A percentile compares a stretch with the other conserved stretches of the same genome.
phyloP scores from a whole-genome alignment of 2,797 vertebrate species.

The Sebastes taczanowskii region DNA sequence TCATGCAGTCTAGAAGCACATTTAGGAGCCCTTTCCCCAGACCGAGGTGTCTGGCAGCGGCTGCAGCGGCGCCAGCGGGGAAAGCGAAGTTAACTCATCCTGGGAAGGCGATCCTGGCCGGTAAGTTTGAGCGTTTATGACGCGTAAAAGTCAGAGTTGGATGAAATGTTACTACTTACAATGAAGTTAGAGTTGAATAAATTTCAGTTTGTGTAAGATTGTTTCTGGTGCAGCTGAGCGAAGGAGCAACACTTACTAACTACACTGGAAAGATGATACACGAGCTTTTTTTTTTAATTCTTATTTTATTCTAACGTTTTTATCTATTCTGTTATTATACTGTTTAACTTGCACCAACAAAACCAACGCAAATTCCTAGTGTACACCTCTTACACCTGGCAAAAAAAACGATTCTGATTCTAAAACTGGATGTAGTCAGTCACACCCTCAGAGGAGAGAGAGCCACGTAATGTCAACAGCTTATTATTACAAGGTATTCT shows the following conservation, averaged over 20 bases:
- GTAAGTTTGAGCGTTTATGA: slow-evolving; percentile 68
- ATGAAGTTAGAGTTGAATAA: background rate
- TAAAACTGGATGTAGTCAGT: no score
- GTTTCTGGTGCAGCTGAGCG: background rate
- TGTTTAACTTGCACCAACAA: no score
- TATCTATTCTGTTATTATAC: no score
- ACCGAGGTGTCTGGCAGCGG: slow-evolving; percentile 83
- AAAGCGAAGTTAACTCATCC: slow-evolving; percentile 93
- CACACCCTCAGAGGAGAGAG: no score
- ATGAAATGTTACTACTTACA: background rate
- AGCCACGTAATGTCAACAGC: background rate
- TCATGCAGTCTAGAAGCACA: slow-evolving; percentile 72
- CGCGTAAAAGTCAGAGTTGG: background rate
- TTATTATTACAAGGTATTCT: background rate
- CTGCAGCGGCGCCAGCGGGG: slow-evolving; percentile 81
- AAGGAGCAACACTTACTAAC: background rate
- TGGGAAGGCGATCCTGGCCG: slow-evolving; percentile 95
- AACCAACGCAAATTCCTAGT: no score
- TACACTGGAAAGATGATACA: background rate
- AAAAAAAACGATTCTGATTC: accelerated
- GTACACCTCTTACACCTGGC: no score
- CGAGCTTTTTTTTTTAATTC: no score
- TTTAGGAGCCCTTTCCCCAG: slow-evolving; percentile 59
- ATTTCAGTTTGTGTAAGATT: background rate
- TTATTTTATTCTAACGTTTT: no score